Conservation (phyloP, 2,797 vertebrate genomes). For the Gymnothorax reevesii region DNA sequence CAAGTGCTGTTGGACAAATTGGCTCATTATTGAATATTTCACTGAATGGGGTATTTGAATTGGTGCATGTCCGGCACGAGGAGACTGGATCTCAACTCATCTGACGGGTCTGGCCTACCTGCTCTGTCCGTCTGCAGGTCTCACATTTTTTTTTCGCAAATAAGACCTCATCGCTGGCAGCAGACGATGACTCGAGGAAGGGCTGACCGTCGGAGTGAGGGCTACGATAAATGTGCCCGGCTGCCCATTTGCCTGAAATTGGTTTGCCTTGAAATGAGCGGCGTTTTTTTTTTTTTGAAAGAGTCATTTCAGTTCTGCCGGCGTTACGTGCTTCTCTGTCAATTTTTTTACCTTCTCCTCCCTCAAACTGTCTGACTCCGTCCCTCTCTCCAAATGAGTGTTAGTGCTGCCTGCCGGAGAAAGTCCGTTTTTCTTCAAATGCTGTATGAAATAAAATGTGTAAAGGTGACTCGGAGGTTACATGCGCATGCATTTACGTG, state of each 20-base stretch:
- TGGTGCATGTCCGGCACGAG: constrained; percentile 30
- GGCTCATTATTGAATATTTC: constrained; percentile 48
- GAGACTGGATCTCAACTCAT: constrained; percentile 45
- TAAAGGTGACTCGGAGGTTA: too few species aligned
- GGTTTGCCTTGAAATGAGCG: constrained; percentile 6
- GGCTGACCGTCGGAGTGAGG: constrained; percentile 21
- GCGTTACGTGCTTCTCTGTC: neutral
- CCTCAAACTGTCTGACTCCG: neutral
- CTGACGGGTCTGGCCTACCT: constrained; percentile 30
- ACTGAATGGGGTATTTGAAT: constrained; percentile 35
- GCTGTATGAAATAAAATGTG: neutral
- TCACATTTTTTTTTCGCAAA: constrained; percentile 25
- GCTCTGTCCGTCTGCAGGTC: constrained; percentile 35
- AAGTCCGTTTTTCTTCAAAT: neutral
- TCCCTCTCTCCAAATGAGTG: neutral
- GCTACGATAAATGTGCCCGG: constrained; percentile 25
- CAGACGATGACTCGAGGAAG: constrained; percentile 20
- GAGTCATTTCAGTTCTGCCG: neutral
- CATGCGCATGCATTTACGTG: too few species aligned
- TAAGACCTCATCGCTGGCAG: constrained; percentile 33
- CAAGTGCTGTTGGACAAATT: constrained; percentile 45
- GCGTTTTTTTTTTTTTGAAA: neutral
- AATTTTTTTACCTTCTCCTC: neutral
- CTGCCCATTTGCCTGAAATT: constrained; percentile 9
- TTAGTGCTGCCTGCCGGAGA: neutral